A percentile compares a stretch with the other conserved stretches of the same genome.
Evolutionary conservation across 2,888 invertebrate species (phyloP).

Genomic region (Bimastos eiseni): DNA sequence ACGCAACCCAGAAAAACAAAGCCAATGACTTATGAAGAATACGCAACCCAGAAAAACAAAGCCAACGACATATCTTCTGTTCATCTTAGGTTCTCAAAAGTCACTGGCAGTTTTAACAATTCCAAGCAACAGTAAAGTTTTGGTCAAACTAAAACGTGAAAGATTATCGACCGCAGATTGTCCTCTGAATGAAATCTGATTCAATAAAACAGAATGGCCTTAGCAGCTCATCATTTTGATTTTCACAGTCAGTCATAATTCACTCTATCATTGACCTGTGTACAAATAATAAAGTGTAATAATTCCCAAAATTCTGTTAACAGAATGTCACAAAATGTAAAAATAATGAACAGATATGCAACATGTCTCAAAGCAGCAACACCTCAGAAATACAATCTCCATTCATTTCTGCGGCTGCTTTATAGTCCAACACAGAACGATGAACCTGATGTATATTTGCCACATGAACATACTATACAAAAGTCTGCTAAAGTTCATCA

Average conservation of each 20-base stretch:
- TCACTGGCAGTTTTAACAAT: neutral
- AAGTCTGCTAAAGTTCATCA: too few relatives aligned
- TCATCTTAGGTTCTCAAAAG: neutral
- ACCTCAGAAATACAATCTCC: neutral
- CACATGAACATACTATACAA: constrained; percentile 62
- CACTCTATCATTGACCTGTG: neutral
- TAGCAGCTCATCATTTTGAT: neutral
- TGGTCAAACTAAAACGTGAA: neutral
- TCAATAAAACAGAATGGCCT: too few relatives aligned
- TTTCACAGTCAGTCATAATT: neutral
- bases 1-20: constrained; percentile 32
- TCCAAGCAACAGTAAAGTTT: neutral
- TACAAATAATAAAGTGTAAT: neutral
- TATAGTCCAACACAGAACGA: neutral
- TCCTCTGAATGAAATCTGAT: too few relatives aligned
- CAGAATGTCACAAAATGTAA: neutral
- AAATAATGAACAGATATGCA: neutral
- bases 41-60: constrained; percentile 32
- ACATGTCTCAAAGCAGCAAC: neutral
- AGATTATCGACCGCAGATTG: neutral
- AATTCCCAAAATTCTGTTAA: neutral
- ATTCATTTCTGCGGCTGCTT: neutral
- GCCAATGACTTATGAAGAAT: constrained; percentile 37
- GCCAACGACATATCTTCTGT: neutral
- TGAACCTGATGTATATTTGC: neutral